Conservation (phyloP, 1,140 invertebrate genomes). For the Diorhabda sublineata region DNA sequence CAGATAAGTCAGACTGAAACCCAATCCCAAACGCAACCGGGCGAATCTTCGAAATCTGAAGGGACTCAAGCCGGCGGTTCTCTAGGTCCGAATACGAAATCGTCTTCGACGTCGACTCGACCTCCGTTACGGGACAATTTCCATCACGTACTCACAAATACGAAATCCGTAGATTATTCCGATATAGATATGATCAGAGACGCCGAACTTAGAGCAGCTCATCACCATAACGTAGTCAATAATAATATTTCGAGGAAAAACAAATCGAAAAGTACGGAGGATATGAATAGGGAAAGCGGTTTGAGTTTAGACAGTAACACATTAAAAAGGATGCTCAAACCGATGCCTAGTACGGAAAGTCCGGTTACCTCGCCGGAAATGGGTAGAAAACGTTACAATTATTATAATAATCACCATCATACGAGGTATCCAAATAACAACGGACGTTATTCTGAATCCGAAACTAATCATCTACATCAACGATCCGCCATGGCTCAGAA, state of each 20-base stretch:
- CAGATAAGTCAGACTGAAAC: conserved; percentile 41
- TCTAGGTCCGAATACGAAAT: conserved; percentile 53
- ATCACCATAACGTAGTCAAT: conserved; percentile 64
- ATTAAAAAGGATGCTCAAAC: conserved; percentile 89
- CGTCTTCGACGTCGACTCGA: conserved; percentile 58
- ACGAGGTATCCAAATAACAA: conserved; percentile 52
- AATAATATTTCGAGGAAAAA: conserved; percentile 55
- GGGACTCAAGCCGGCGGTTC: conserved; percentile 76
- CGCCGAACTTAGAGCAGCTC: conserved; percentile 55
- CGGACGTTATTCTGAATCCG: conserved; percentile 53
- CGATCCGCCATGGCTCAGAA: conserved; percentile 44
- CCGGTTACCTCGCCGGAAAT: conserved; percentile 85
- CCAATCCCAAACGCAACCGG: conserved; percentile 49
- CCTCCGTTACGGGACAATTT: conserved; percentile 55
- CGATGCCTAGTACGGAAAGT: conserved; percentile 81
- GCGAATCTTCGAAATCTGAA: conserved; percentile 65
- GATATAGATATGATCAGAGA: conserved; percentile 67
- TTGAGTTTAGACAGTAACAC: conserved; percentile 65
- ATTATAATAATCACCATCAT: conserved; percentile 55
- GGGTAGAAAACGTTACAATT: conserved; percentile 66
- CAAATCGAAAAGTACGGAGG: conserved; percentile 85
- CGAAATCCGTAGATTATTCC: conserved; percentile 72
- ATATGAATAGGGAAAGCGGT: conserved; percentile 66
- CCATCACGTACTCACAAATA: conserved; percentile 55
- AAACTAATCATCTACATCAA: conserved; percentile 46